phyloP scores from a whole-genome alignment of 2,888 invertebrate genomes.

The Drosophila algonquin region DNA sequence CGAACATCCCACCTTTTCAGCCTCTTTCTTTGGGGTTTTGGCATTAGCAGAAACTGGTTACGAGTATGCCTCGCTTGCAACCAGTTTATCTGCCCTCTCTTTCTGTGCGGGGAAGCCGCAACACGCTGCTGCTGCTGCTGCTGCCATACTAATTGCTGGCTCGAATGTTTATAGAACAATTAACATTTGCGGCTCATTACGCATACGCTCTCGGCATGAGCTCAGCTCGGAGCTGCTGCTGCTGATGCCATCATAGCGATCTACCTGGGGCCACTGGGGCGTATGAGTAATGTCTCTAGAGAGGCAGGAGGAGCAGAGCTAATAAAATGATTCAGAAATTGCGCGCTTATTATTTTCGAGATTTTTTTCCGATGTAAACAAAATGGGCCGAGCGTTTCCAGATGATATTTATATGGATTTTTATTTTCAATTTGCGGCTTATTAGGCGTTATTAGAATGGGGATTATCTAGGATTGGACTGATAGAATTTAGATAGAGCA shows the following conservation, averaged over 20 bases:
- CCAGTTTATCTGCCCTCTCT: slow-evolving; percentile 54
- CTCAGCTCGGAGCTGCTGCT: slow-evolving; percentile 22
- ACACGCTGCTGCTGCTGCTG: slow-evolving; percentile 6
- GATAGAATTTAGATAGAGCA: no score
- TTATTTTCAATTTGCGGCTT: background rate
- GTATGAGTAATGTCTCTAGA: slow-evolving; percentile 40
- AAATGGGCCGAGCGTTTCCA: slow-evolving; percentile 7
- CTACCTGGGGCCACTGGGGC: slow-evolving; percentile 22
- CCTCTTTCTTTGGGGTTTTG: slow-evolving; percentile 45
- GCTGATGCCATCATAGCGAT: slow-evolving; percentile 34
- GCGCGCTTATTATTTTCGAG: slow-evolving; percentile 19
- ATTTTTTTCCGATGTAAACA: background rate
- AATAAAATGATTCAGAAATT: slow-evolving; percentile 34
- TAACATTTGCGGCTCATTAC: slow-evolving; percentile 59
- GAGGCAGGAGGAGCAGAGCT: slow-evolving; percentile 1
- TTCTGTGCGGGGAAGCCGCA: slow-evolving; percentile 42
- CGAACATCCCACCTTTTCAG: slow-evolving; percentile 19
- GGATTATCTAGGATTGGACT: background rate
- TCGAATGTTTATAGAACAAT: slow-evolving; percentile 69
- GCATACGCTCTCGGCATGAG: slow-evolving; percentile 42
- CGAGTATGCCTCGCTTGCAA: slow-evolving; percentile 46
- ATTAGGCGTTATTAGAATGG: background rate
- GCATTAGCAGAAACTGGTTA: slow-evolving; percentile 65
- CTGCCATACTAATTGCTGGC: slow-evolving; percentile 60
- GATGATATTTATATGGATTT: slow-evolving; percentile 10